These are phyloP conservation scores for Sphenopsis melanotis DNA, from an alignment of 2,797 vertebrate genomes.

Conservation along the genomic window DNA sequence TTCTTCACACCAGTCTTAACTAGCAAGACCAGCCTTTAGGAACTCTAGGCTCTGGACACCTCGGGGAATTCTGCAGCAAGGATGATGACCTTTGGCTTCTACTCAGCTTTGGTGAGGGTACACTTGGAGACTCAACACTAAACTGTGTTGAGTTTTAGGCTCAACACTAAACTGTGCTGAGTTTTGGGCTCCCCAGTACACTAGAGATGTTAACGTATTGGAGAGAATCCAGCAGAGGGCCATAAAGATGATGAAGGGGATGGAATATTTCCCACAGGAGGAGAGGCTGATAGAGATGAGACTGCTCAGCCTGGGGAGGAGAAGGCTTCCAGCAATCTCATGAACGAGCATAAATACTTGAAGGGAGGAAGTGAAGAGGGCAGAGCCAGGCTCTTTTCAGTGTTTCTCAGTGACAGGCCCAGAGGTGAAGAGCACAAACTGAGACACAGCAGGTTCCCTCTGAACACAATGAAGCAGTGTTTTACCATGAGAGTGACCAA, in stretches of 20 bases:
- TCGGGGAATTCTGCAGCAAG: not conserved
- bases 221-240: not conserved
- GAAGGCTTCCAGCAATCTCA: not conserved
- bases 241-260: not conserved
- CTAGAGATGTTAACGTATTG: not conserved
- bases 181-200: not conserved
- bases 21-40: not conserved
- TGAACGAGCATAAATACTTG: not conserved
- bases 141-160: not conserved
- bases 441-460: not conserved
- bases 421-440: not conserved
- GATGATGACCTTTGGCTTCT: not conserved
- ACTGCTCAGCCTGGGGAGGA: not conserved
- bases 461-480: not conserved
- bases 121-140: not conserved
- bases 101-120: not conserved
- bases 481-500: fast-evolving
- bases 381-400: not conserved
- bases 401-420: not conserved
- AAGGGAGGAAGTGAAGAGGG: not conserved
- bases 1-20: not conserved
- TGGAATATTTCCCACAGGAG: not conserved
- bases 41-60: not conserved
- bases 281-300: not conserved
- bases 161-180: not conserved